Base-by-base conservation (phyloP, 2,113 vertebrate genomes). In the Rostratula benghalensis region DNA sequence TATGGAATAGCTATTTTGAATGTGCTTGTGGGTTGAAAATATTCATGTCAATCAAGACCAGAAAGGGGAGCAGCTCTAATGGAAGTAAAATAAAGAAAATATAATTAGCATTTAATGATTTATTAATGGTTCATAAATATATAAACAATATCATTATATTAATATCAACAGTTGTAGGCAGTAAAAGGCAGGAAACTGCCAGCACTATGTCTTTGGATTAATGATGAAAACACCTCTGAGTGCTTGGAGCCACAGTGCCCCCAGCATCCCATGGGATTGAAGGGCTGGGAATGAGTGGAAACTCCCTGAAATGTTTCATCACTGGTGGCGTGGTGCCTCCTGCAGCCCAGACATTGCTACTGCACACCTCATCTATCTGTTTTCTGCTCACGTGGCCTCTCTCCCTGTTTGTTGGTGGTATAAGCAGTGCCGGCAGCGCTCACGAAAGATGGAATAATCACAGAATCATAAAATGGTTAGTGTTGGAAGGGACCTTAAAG, bases 71-170 rank as follows among this genome's bases (percentile, higher is more conserved):
- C 76, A 75, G 69, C 61, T 91, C 8, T 12, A 54, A 71, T 83
- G 51, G 76, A 68, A 83, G 41, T 69, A 39, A n/a, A 46, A 83
- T 35, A 76, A 70, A 90, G 54, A 75, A 23, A 65, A 68, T 61
- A 51, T 19, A 79, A 79, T 92, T 73, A 82, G 65, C 48, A 76
- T 41, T 89, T 95, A 82, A 96, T 93, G 95, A 90, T 82, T 97
- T 95, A 94, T 93, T 85, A 76, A 91, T 83, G 82, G 48, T 79
- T 94, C 79, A 59, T 84, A 87, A 92, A 87, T 90, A 81, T 41
- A 67, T 82, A 31, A 96, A 86, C 10, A 45, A 71, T 76, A 31
- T 50, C 2, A 1, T 84, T 78, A 43, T 53, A 50, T 27, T 56
- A 95, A 63, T 82, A 82, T 41, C 82, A 95, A 86, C 51, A 71